Evolutionary conservation across 2,113 vertebrate genomes (phyloP), one percentile per base, ranked within the genome.

Genomic region (Notiomystis cincta): DNA sequence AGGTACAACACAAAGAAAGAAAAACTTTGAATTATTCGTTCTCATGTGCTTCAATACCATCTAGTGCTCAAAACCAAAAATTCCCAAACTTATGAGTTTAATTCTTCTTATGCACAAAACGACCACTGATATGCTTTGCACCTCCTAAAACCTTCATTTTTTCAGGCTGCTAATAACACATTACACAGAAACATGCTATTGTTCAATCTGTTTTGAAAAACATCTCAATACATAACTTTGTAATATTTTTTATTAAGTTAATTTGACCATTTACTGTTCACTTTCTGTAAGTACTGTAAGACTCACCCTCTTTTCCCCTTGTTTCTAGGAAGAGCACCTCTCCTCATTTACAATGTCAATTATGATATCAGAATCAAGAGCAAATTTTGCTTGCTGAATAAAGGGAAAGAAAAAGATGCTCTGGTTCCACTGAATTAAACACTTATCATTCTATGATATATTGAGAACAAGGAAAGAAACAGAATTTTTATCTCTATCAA

Each of bases 41-140:
- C 17, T 61, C 28, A 37, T 1, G 4, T 56, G 48, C 51, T 80
- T 87, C 82, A 67, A 58, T 91, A 94, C 93, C 96, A 97, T 58
- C 96, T 96, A 95, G 93, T 94, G 97, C 82, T 79, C 62, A 80
- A 66, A 94, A 61, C 0, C 37, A 77, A 69, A 73, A 70, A 15
- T 6, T 56, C 20, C 35, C 8, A 14, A 47, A 64, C 37, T 60
- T 23, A 13, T 0, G 0, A 27, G 24, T 44, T 75, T 53, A 28
- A 15, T 42, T 79, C 38, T 82, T 37, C 44, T 66, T 69, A 58
- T 0, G 7, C 15, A 11, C 14, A 64, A 51, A 69, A 64, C 1
- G 0, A 91, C 7, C 13, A 60, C 27, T 25, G 13, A 78, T 23
- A 38, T 0, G 3, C 35, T 62, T 35, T 2, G 0, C 7, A n/a